Evolutionary conservation across 2,888 invertebrate species (phyloP).

Genomic region (Monochamus alternatus): DNA sequence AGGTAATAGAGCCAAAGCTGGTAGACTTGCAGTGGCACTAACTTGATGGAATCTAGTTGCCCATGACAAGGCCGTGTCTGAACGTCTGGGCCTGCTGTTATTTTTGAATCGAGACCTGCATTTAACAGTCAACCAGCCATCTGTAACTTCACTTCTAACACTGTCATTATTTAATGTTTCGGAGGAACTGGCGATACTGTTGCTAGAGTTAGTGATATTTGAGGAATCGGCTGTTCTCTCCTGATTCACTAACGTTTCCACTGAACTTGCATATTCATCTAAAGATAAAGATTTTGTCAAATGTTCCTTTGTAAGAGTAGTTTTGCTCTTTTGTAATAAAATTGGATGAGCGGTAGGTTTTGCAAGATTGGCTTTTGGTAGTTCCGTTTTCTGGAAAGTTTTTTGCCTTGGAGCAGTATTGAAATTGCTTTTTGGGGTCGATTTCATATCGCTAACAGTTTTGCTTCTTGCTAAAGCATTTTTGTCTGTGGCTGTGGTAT

Average conservation of each 20-base stretch:
- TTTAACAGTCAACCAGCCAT: slow-evolving; percentile 94
- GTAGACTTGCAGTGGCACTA: slow-evolving; percentile 87
- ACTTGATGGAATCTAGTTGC: slow-evolving; percentile 86
- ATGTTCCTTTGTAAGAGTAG: slow-evolving; percentile 59
- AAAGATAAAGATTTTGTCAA: slow-evolving; percentile 57
- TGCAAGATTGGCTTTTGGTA: background rate
- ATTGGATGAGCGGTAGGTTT: slow-evolving; percentile 21
- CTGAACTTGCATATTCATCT: slow-evolving; percentile 65
- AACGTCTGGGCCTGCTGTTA: slow-evolving; percentile 70
- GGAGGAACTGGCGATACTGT: slow-evolving; percentile 73
- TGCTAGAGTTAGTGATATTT: slow-evolving; percentile 62
- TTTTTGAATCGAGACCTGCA: slow-evolving; percentile 77
- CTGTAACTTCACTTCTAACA: slow-evolving; percentile 70
- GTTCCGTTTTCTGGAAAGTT: slow-evolving; percentile 14
- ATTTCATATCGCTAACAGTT: slow-evolving; percentile 69
- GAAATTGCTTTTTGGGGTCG: slow-evolving; percentile 40
- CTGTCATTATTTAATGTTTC: slow-evolving; percentile 76
- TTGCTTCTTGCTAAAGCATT: slow-evolving; percentile 64
- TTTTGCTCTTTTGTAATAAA: slow-evolving; percentile 58
- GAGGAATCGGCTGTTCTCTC: slow-evolving; percentile 56
- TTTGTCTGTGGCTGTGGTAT: slow-evolving; percentile 39
- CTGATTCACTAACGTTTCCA: slow-evolving; percentile 68
- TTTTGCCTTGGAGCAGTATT: slow-evolving; percentile 37
- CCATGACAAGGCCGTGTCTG: slow-evolving; percentile 74
- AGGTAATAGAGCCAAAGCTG: slow-evolving; percentile 76